These are phyloP conservation scores for Melanotaenia boesemani DNA, from an alignment of 2,797 vertebrate genomes.

Conservation along the genomic window DNA sequence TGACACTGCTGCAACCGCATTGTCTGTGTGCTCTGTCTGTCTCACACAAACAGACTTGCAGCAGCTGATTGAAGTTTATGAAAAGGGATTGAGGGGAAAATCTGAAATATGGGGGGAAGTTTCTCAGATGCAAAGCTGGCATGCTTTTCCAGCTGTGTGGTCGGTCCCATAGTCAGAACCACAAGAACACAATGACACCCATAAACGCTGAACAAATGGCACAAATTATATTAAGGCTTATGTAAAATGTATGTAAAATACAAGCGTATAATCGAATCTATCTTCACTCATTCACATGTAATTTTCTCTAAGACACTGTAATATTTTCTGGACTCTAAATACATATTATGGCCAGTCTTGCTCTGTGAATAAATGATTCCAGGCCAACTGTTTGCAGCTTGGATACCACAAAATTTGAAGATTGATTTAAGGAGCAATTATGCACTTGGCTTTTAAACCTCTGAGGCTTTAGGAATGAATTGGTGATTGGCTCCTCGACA, in stretches of 20 bases:
- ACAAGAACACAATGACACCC: conserved; percentile 64
- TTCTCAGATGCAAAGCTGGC: conserved; percentile 25
- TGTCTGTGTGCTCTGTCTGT: conserved; percentile 43
- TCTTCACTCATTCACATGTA: conserved; percentile 58
- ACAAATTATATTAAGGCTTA: conserved; percentile 51
- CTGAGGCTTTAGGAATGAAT: conserved; percentile 79
- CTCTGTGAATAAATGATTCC: conserved; percentile 65
- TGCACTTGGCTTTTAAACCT: conserved; percentile 83
- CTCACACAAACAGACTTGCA: conserved; percentile 33
- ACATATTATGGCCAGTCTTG: conserved; percentile 39
- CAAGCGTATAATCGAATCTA: conserved; percentile 65
- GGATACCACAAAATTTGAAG: conserved; percentile 77
- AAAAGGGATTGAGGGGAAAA: conserved; percentile 35
- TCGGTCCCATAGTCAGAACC: conserved; percentile 57
- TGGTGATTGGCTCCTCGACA: conserved; percentile 78
- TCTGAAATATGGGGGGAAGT: conserved; percentile 26
- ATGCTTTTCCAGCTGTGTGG: conserved; percentile 67
- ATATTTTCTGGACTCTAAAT: conserved; percentile 62
- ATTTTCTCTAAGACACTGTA: conserved; percentile 54
- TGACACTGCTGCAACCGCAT: conserved; percentile 55
- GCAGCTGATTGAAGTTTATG: conserved; percentile 46
- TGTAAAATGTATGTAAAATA: conserved; percentile 63
- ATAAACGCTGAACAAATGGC: conserved; percentile 62
- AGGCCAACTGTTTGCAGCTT: conserved; percentile 73
- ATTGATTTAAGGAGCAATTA: conserved; percentile 83